Conservation (phyloP, 2,113 vertebrate species). For the Rhinoptilus africanus region DNA sequence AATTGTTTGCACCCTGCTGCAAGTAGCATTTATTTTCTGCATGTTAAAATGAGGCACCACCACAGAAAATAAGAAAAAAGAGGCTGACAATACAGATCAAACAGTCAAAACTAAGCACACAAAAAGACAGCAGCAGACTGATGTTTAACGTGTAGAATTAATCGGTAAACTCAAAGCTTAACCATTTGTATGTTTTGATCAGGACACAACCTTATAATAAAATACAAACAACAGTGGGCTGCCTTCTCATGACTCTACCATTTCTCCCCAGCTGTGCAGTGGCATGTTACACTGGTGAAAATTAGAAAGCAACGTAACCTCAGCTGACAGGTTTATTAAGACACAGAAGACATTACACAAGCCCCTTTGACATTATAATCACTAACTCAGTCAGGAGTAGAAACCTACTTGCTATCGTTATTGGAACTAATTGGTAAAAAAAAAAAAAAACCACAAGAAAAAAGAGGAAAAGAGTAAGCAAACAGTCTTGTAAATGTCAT, state of each 20-base stretch:
- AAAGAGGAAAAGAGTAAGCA: slow-evolving; percentile 8
- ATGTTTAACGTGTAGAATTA: background rate
- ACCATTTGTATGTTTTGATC: background rate
- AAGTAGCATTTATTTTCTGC: background rate
- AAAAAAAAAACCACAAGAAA: background rate
- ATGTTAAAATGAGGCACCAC: background rate
- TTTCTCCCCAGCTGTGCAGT: slow-evolving; percentile 36
- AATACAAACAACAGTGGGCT: background rate
- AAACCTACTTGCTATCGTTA: slow-evolving; percentile 67
- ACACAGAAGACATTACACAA: slow-evolving; percentile 69
- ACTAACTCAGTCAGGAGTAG: slow-evolving; percentile 66
- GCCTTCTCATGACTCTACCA: background rate
- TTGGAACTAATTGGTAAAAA: slow-evolving; percentile 72
- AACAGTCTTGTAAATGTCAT: slow-evolving; percentile 53
- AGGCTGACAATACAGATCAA: background rate
- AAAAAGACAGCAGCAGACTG: background rate
- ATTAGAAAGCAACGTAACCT: slow-evolving; percentile 68
- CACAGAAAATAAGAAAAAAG: background rate
- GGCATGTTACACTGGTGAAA: slow-evolving; percentile 49
- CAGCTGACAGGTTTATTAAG: slow-evolving; percentile 77
- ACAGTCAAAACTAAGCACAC: background rate
- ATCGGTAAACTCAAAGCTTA: background rate
- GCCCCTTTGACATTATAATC: slow-evolving; percentile 73
- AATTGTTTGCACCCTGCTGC: background rate
- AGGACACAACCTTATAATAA: background rate